Evolutionary conservation across 2,797 vertebrate species (phyloP), one percentile per base, ranked within the genome.

Genomic region (Cetoscarus ocellatus): DNA sequence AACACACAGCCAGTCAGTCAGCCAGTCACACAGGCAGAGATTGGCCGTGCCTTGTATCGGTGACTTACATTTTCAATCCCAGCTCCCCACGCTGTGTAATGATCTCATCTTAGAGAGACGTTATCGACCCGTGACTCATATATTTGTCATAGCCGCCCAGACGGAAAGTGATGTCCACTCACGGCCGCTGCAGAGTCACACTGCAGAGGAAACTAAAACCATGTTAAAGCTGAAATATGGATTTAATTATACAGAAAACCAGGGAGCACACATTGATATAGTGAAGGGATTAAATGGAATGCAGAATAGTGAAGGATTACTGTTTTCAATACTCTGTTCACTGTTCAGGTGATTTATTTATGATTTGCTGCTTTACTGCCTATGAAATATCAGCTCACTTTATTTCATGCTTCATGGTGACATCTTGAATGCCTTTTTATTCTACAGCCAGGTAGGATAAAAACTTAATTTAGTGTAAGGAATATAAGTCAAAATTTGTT

Each of bases 121-220:
- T 47, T 86, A 92, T 91, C 65, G 80, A 91, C 82, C 85, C 52
- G 38, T 91, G 91, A 93, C 85, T 90, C 90, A 92, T 77, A 82
- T 73, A 80, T 91, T 86, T 85, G 89, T 89, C 83, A 89, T 67
- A 77, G 73, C 67, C 3, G 79, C 77, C 70, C 83, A 90, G 75
- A 90, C 57, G 67, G 81, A 88, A 88, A 86, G 88, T 86, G 14
- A 86, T 82, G 82, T 77, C 80, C 82, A 69, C 86, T 76, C 80
- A 79, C 56, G 74, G 83, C 78, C 19, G 57, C 61, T 51, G 61
- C 70, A 74, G 48, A 34, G 52, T 58, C 54, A 57, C 19, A 64
- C 39, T 27, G 70, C 62, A 74, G 47, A 14, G 8, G 60, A 77
- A 73, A 62, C 10, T 40, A 61, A 71, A 50, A 68, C 11, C 15